These are phyloP conservation scores for Cephus spinipes DNA, from an alignment of 2,888 invertebrate genomes.

Conservation along the genomic window DNA sequence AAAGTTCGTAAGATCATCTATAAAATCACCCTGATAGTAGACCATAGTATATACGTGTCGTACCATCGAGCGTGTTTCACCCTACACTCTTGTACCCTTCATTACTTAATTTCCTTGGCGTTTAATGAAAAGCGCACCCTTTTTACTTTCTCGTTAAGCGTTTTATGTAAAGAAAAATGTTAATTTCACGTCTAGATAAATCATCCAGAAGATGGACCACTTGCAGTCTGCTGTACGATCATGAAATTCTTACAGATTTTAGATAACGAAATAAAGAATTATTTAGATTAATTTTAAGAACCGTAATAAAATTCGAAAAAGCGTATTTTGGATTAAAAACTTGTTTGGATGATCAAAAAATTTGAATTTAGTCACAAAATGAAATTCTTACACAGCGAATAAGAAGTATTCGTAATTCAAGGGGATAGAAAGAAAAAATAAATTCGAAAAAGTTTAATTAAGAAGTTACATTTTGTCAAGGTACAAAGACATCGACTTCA, in stretches of 20 bases:
- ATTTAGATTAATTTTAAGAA: neutral
- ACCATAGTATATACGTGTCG: neutral
- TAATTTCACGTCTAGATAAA: slow-evolving; percentile 20
- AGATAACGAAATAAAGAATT: neutral
- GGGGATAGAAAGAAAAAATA: neutral
- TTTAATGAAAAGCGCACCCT: slow-evolving; percentile 27
- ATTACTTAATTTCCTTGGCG: slow-evolving; percentile 23
- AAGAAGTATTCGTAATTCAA: neutral
- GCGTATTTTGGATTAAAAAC: neutral
- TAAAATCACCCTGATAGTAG: slow-evolving; percentile 41
- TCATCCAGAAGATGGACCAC: neutral
- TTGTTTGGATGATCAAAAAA: neutral
- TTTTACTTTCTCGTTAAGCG: neutral
- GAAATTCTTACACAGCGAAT: neutral
- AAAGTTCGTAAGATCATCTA: slow-evolving; percentile 41
- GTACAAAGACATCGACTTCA: neutral
- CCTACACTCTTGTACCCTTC: slow-evolving; percentile 11
- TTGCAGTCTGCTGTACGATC: neutral
- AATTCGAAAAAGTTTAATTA: neutral
- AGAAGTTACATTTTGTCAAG: neutral
- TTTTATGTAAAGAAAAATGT: slow-evolving; percentile 17
- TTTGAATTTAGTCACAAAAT: neutral
- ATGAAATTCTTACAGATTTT: neutral
- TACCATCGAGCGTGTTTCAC: neutral
- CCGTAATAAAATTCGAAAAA: neutral